Evolutionary conservation across 2,797 vertebrate species (phyloP), one percentile per base, ranked within the genome.

Genomic region (Petrocephalus sullivani): DNA sequence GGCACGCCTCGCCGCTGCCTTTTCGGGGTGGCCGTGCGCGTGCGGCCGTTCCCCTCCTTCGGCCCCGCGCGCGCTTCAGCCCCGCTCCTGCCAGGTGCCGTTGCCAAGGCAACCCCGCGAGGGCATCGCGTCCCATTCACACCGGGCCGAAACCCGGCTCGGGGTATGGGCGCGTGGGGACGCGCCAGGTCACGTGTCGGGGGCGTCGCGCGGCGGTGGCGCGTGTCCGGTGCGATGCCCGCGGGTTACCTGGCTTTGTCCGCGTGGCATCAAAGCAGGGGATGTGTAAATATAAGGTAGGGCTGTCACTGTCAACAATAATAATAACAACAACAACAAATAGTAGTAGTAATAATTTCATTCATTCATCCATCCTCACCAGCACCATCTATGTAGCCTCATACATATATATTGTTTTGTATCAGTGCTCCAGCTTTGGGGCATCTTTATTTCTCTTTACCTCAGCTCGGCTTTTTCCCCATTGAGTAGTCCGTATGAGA

Each of bases 101-200:
- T 88, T 88, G 51, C 88, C 85, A 88, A 64, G 88, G 88, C 61
- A 88, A 88, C 88, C 67, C 49, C 12, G 21, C 33, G 60, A 85
- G 53, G 83, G 61, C 23, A 46, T 33, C 16, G 9, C n/a, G 56
- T 41, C n/a, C 84, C 84, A 46, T 87, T 78, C 60, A 51, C 41
- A 21, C 57, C 86, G 64, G 16, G 23, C 87, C 21, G 75, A 88
- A 46, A 10, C 84, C 58, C 57, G 33, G 56, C 49, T 85, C 56
- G 23, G 84, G 23, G 84, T 37, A 23, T 37, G 33, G 53, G 19
- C 81, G 46, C 51, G 46, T 51, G 12, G 6, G 21, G 46, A 51
- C 82, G n/a, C 51, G n/a, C 51, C 46, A 54, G 82, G 46, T 84
- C 46, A 84, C 82, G 46, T 51, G 46, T 2, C 49, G 21, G 6